Evolutionary conservation across 2,113 vertebrate genomes (phyloP).

Genomic region (Cynocephalus volans): DNA sequence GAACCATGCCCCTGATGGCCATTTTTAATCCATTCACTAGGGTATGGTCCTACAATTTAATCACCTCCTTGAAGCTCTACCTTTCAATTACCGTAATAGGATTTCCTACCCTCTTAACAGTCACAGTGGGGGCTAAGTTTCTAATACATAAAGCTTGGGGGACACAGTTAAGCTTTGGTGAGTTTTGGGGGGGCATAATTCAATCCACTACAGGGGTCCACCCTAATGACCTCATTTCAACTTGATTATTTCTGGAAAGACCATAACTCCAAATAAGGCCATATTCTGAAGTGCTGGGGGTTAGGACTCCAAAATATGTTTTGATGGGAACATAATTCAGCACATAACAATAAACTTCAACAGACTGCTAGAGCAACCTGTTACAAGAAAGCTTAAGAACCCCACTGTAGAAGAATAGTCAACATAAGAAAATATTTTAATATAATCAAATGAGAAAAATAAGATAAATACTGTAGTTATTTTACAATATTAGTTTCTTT

Average conservation of each 20-base stretch:
- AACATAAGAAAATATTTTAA: conserved; percentile 1
- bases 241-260: neutral
- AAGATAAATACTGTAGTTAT: neutral
- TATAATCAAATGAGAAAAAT: neutral
- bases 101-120: no score
- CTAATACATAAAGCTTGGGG: no score
- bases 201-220: no score
- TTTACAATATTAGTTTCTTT: neutral
- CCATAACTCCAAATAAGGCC: neutral
- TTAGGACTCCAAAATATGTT: neutral
- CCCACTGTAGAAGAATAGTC: neutral
- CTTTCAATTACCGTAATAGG: no score
- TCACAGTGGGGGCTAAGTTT: no score
- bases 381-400: neutral
- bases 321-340: neutral
- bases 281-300: neutral
- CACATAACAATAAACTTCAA: neutral
- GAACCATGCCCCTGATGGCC: no score
- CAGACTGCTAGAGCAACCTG: neutral
- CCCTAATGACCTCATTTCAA: neutral
- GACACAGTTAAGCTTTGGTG: no score
- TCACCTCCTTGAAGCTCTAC: no score
- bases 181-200: no score
- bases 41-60: no score
- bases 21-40: no score